phyloP scores from a whole-genome alignment of 2,888 invertebrate genomes.

The Acleris sparsana region DNA sequence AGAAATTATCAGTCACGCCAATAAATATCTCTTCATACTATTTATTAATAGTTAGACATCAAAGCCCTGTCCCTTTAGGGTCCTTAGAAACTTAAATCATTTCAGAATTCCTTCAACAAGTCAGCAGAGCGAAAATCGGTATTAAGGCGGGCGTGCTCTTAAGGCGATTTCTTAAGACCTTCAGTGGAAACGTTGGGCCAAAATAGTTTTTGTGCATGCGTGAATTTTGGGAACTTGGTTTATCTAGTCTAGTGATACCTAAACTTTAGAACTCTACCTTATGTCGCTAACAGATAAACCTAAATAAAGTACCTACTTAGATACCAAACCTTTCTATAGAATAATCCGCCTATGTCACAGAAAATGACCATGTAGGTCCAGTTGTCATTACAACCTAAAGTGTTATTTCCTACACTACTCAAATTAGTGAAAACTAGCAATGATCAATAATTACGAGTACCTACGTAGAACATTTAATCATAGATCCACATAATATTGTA shows the following conservation, averaged over 20 bases:
- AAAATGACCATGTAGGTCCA: no score
- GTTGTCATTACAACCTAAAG: no score
- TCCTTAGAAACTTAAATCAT: constrained; percentile 27
- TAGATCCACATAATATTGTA: no score
- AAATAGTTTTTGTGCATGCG: constrained; percentile 4
- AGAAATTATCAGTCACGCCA: constrained; percentile 16
- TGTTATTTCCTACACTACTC: no score
- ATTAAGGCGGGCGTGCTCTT: not conserved
- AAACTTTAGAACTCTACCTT: not conserved
- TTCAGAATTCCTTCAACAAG: constrained; percentile 28
- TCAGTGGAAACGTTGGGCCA: constrained; percentile 1
- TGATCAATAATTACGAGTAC: no score
- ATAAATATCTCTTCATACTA: constrained; percentile 6
- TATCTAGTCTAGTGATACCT: not conserved
- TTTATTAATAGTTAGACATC: constrained; percentile 20
- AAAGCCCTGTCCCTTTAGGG: constrained; percentile 26
- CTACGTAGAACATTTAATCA: no score
- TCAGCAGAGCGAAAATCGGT: constrained; percentile 30
- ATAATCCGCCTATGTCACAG: no score
- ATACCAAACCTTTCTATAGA: no score
- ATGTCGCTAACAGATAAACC: no score
- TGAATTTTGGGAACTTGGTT: not conserved
- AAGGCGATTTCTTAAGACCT: constrained; percentile 13
- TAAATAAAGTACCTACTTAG: no score
- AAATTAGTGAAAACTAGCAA: no score